Conservation (phyloP, 2,797 vertebrate genomes). For the Coregonus suidteri region DNA sequence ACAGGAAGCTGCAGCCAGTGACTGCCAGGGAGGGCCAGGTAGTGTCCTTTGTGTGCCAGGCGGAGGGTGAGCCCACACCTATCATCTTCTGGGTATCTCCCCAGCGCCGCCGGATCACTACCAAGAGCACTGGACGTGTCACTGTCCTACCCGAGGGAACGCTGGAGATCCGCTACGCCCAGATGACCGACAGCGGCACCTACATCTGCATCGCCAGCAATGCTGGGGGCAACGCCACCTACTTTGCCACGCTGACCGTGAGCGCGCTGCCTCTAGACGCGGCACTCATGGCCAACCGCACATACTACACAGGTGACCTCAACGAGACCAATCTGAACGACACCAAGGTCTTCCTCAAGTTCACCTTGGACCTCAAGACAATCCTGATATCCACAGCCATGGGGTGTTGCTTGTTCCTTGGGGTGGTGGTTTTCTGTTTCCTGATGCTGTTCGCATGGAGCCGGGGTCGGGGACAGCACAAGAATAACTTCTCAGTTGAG, state of each 20-base stretch:
- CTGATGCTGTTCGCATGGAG: slow-evolving; percentile 98
- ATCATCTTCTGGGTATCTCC: slow-evolving; percentile 95
- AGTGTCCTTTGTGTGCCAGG: slow-evolving; percentile 89
- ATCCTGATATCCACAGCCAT: slow-evolving; percentile 98
- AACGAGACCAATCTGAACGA: slow-evolving; percentile 91
- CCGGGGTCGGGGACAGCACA: slow-evolving; percentile 94
- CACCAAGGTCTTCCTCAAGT: slow-evolving; percentile 89
- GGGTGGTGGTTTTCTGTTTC: slow-evolving; percentile 97
- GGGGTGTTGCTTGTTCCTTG: slow-evolving; percentile 98
- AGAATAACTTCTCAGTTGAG: slow-evolving; percentile 95
- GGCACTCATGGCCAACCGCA: slow-evolving; percentile 79
- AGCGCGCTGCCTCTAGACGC: slow-evolving; percentile 77
- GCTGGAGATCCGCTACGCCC: slow-evolving; percentile 87
- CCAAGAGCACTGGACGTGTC: slow-evolving; percentile 81
- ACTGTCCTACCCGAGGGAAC: slow-evolving; percentile 89
- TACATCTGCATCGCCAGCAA: slow-evolving; percentile 99
- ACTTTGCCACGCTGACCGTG: slow-evolving; percentile 91
- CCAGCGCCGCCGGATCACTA: slow-evolving; percentile 87
- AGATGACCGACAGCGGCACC: slow-evolving; percentile 90
- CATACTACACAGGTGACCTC: slow-evolving; percentile 82
- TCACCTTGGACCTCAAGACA: slow-evolving; percentile 94
- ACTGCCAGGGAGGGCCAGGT: slow-evolving; percentile 85
- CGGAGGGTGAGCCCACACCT: slow-evolving; percentile 90
- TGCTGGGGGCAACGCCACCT: slow-evolving; percentile 95
- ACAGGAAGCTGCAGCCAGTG: slow-evolving; percentile 90